Conservation (phyloP, 2,113 vertebrate genomes). For the Ardeotis arabs region DNA sequence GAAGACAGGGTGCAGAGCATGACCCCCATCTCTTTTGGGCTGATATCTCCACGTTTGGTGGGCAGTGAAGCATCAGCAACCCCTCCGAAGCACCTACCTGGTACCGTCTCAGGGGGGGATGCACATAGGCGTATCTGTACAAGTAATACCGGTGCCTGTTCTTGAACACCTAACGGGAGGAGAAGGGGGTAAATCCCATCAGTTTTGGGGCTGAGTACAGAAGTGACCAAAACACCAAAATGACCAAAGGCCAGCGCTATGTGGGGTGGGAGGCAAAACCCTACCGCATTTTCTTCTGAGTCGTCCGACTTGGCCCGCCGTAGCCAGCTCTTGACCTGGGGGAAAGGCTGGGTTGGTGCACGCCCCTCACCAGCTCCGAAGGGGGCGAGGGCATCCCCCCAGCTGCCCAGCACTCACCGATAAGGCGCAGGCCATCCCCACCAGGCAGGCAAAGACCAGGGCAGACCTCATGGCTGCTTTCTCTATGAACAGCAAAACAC, state of each 20-base stretch:
- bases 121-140: slow-evolving; percentile 67
- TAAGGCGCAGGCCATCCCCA: slow-evolving; percentile 73
- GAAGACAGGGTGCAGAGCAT: background rate
- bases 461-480: slow-evolving; percentile 71
- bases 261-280: rapidly evolving
- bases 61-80: rapidly evolving
- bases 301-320: slow-evolving; percentile 39
- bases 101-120: slow-evolving; percentile 53
- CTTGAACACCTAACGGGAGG: slow-evolving; percentile 71
- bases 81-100: slow-evolving; percentile 42
- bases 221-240: rapidly evolving
- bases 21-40: rapidly evolving
- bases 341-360: background rate
- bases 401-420: slow-evolving; percentile 66
- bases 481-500: slow-evolving; percentile 16
- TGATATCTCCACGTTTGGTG: background rate
- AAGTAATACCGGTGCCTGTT: slow-evolving; percentile 66
- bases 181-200: background rate
- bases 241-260: rapidly evolving
- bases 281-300: slow-evolving; percentile 78
- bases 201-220: background rate
- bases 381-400: rapidly evolving
- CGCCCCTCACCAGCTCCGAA: rapidly evolving
- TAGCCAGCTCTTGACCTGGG: slow-evolving; percentile 76
- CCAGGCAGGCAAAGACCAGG: slow-evolving; percentile 71